Evolutionary conservation across 2,888 invertebrate genomes (phyloP), one percentile per base, ranked within the genome.

Genomic region (Syrphus vitripennis): DNA sequence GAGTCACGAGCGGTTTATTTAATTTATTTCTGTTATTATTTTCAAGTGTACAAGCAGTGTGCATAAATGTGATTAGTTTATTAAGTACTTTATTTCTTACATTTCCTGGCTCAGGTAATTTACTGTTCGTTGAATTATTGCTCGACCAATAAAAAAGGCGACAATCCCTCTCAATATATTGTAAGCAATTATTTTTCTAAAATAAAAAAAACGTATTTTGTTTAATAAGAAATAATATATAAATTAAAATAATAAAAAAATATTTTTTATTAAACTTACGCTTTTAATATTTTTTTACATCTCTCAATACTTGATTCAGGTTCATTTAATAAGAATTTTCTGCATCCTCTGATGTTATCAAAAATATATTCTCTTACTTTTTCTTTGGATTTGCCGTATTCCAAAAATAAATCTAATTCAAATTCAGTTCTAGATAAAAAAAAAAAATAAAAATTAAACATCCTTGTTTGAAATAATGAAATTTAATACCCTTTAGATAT

Each of bases 401-500:
- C 26, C 3, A 63, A 6, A 34, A 79, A 40, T 12, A 10, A 1
- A 4, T 10, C 10, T 0, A 80, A 9, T 34, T 70, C 70, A 24
- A 84, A 76, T 5, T 65, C 67, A 3, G 84, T 84, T 65, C 84
- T 84, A 37, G 0, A 40, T 53, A 5, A n/a, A 24, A 29, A 45
- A 9, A n/a, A 67, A 31, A 19, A 31, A 31, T 1, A 14, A 65
- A 19, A 31, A 31, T 6, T 42, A 29, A 40, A 5, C 16, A 9
- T 72, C 7, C 3, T 12, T 7, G 1, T 10, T 7, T 29, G 14
- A 9, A 1, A 2, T n/a, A 26, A 24, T 9, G 1, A 12, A 57
- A 19, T 1, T n/a, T 3, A 3, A n/a, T 67, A 67, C 91, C 88
- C 88, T 2, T 63, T 50, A 1, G 83, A 80, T 0, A 19, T n/a